These are phyloP conservation scores for Microtus montanus DNA, from an alignment of 2,113 vertebrate species.

Conservation along the genomic window DNA sequence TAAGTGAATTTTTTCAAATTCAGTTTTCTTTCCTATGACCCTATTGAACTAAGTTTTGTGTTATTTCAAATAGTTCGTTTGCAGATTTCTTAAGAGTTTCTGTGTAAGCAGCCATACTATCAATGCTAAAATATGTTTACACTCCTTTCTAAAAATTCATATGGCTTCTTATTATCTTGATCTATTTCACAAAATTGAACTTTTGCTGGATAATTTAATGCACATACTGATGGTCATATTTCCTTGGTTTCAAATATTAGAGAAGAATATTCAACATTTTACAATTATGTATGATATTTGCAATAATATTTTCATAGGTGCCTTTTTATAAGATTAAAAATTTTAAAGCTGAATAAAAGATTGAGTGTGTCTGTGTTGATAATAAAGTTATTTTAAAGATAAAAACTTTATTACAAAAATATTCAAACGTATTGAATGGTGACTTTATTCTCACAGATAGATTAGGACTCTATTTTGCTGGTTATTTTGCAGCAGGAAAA, in stretches of 20 bases:
- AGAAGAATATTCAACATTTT: background rate
- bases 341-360: background rate
- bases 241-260: background rate
- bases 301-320: background rate
- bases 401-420: background rate
- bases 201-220: background rate
- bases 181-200: background rate
- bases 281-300: background rate
- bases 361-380: background rate
- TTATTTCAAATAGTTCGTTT: background rate
- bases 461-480: background rate
- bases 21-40: background rate
- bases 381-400: background rate
- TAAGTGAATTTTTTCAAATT: background rate
- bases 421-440: background rate
- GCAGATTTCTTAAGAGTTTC: background rate
- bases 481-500: background rate
- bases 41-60: background rate
- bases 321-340: background rate
- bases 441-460: background rate
- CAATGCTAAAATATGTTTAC: background rate
- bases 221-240: background rate
- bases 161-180: background rate
- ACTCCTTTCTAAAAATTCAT: background rate
- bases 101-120: background rate